phyloP scores from a whole-genome alignment of 1,140 invertebrate genomes.

The Dreissena rostriformis region DNA sequence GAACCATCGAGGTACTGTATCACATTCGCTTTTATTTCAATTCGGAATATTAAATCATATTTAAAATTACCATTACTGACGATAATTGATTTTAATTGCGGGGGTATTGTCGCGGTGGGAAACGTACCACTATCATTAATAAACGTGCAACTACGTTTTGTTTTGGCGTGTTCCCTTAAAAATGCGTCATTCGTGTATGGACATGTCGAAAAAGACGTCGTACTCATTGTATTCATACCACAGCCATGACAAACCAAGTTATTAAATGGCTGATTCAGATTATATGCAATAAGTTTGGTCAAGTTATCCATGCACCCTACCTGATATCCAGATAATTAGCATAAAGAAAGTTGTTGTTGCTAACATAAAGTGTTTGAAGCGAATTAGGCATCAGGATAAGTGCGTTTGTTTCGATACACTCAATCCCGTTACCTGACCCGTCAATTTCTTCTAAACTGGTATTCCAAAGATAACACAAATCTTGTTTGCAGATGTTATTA shows the following conservation, averaged over 20 bases:
- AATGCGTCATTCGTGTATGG: background rate
- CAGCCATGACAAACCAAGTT: background rate
- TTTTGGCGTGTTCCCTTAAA: background rate
- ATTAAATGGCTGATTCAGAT: background rate
- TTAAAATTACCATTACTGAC: background rate
- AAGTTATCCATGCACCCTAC: background rate
- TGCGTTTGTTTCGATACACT: conserved; percentile 8
- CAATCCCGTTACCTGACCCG: background rate
- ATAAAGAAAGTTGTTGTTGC: conserved; percentile 33
- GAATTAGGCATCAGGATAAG: conserved; percentile 33
- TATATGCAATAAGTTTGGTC: background rate
- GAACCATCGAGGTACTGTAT: background rate
- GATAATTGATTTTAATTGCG: background rate
- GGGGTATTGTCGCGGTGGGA: background rate
- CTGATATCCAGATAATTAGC: conserved; percentile 6
- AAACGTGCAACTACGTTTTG: background rate
- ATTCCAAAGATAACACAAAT: conserved; percentile 43
- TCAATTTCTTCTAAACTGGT: conserved; percentile 28
- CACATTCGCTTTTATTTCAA: background rate
- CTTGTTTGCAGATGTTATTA: background rate
- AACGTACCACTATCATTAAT: background rate
- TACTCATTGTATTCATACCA: background rate
- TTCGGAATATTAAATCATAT: background rate
- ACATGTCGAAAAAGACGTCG: background rate
- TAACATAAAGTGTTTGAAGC: conserved; percentile 15